Percentiles rank a stretch among this genome's conserved stretches.
Conservation (phyloP, 2,113 vertebrate species). For the Regulus satrapa region DNA sequence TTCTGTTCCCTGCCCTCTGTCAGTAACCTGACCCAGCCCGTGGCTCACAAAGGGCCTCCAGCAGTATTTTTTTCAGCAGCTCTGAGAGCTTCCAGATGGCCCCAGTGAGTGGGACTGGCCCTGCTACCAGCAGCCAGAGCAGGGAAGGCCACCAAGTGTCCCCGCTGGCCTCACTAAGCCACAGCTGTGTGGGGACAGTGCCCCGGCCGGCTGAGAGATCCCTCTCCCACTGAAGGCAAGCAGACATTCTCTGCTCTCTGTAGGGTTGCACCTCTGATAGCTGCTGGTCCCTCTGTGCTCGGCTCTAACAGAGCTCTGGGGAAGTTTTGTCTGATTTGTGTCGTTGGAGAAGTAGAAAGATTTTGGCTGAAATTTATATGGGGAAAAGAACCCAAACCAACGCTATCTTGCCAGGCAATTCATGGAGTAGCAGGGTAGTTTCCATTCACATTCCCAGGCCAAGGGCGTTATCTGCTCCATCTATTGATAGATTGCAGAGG, state of each 20-base stretch:
- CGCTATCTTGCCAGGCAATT: no score
- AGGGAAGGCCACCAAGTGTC: fast-evolving
- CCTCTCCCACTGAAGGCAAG: fast-evolving
- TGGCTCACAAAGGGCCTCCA: neutral
- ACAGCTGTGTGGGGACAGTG: fast-evolving
- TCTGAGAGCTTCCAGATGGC: constrained; percentile 6
- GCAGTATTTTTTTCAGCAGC: neutral
- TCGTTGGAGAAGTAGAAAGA: neutral
- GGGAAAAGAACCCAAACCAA: neutral
- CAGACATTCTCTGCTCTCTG: neutral
- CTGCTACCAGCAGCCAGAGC: neutral
- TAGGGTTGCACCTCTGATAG: neutral
- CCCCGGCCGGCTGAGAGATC: fast-evolving
- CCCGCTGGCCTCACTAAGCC: fast-evolving
- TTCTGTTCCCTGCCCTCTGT: neutral
- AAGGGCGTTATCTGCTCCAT: neutral
- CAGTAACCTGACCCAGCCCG: neutral
- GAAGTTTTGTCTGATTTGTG: neutral
- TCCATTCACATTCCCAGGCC: neutral
- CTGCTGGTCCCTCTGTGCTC: neutral
- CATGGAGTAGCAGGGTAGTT: neutral
- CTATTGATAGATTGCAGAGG: neutral
- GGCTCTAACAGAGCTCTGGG: neutral
- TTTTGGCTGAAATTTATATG: neutral
- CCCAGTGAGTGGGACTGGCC: neutral